phyloP scores from a whole-genome alignment of 1,140 invertebrate species.

The Nasonia giraulti region DNA sequence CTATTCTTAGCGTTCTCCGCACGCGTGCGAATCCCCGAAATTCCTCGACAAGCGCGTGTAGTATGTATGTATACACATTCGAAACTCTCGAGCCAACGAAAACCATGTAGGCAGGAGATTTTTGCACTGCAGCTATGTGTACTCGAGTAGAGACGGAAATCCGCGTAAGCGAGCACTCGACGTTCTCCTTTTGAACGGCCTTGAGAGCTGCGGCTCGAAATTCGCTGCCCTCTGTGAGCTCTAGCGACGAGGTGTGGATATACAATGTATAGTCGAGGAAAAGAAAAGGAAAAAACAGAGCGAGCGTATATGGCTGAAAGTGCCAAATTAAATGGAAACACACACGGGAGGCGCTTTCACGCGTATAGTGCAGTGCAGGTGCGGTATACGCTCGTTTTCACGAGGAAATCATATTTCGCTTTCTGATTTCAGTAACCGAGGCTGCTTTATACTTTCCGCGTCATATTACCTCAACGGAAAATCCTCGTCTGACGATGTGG shows the following conservation, averaged over 20 bases:
- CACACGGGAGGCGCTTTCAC: too few species aligned
- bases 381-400: too few species aligned
- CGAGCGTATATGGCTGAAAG: background rate
- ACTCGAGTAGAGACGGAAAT: background rate
- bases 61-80: background rate
- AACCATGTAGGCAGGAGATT: background rate
- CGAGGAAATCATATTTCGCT: constrained; percentile 51
- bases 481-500: background rate
- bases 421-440: constrained; percentile 42
- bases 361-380: too few species aligned
- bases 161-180: background rate
- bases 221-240: background rate
- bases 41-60: too few species aligned
- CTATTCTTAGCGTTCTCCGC: background rate
- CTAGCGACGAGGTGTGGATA: background rate
- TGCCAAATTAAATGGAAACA: too few species aligned
- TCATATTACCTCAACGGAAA: constrained; percentile 1
- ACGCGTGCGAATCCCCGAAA: too few species aligned
- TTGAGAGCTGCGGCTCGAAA: constrained; percentile 4
- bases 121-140: too few species aligned
- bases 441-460: constrained; percentile 9
- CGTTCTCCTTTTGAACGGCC: constrained; percentile 25
- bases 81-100: too few species aligned
- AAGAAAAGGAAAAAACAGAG: background rate
- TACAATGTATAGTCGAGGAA: background rate